Evolutionary conservation across 2,113 vertebrate genomes (phyloP).

Genomic region (Cololabis saira): DNA sequence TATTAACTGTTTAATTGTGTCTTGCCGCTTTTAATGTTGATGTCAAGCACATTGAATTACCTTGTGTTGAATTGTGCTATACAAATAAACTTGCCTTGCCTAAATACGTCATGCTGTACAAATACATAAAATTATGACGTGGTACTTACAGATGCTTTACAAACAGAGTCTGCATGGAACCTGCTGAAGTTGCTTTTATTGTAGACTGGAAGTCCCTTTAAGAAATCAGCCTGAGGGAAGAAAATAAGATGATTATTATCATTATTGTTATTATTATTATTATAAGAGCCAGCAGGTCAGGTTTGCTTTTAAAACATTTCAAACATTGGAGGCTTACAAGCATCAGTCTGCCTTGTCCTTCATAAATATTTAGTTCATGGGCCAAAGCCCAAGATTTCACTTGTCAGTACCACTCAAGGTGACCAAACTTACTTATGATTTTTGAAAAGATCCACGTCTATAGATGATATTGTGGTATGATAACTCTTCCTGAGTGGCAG

Average conservation of each 20-base stretch:
- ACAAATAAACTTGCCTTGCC: no score
- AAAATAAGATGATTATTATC: not conserved
- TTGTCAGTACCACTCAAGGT: no score
- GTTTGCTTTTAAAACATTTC: not conserved
- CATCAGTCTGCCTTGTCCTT: not conserved
- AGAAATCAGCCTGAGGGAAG: conserved; percentile 91
- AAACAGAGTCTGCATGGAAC: conserved; percentile 97
- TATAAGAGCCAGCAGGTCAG: not conserved
- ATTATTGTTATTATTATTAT: not conserved
- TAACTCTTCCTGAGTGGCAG: no score
- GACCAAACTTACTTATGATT: no score
- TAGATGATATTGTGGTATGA: no score
- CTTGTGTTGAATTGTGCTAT: no score
- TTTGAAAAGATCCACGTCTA: no score
- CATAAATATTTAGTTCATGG: no score
- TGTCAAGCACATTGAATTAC: no score
- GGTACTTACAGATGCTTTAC: conserved; percentile 95
- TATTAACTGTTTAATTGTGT: no score
- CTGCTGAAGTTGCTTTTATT: conserved; percentile 99
- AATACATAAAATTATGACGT: not conserved
- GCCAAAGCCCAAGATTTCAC: no score
- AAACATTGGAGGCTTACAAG: not conserved
- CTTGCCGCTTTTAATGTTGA: no score
- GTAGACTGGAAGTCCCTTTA: conserved; percentile 98
- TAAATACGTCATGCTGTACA: not conserved